Conservation (phyloP, 2,797 vertebrate genomes). For the Hoplostethus mediterraneus region DNA sequence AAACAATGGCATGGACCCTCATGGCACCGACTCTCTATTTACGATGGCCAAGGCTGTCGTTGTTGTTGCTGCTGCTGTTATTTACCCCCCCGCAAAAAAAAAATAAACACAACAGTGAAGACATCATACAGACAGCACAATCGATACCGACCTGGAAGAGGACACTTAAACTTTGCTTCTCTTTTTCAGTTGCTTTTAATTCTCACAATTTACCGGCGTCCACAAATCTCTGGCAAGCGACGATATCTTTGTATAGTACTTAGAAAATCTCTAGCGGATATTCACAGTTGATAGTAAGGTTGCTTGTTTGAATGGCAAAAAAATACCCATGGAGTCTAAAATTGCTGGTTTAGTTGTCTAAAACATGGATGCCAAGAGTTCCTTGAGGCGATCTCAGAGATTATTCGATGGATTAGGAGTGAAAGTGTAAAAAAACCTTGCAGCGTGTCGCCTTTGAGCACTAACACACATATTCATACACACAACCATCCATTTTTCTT, state of each 20-base stretch:
- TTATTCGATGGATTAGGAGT: constrained; percentile 57
- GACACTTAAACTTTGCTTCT: constrained; percentile 65
- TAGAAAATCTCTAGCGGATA: constrained; percentile 78
- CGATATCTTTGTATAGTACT: constrained; percentile 76
- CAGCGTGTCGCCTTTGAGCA: constrained; percentile 70
- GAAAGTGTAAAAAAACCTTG: constrained; percentile 69
- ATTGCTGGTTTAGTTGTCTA: constrained; percentile 87
- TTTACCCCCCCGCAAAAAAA: constrained; percentile 55
- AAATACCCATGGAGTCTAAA: constrained; percentile 81
- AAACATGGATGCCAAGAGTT: constrained; percentile 76
- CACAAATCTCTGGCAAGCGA: constrained; percentile 71
- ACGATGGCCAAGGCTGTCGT: constrained; percentile 70
- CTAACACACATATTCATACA: constrained; percentile 76
- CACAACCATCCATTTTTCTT: constrained; percentile 73
- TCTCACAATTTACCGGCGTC: constrained; percentile 76
- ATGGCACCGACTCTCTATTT: constrained; percentile 56
- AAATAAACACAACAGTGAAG: constrained; percentile 78
- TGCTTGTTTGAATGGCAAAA: constrained; percentile 73
- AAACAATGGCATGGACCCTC: constrained; percentile 35
- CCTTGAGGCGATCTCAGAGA: constrained; percentile 65
- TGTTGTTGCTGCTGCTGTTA: constrained; percentile 73
- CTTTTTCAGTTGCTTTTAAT: constrained; percentile 74
- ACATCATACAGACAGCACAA: constrained; percentile 86
- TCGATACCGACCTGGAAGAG: constrained; percentile 84
- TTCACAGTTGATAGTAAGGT: constrained; percentile 82